A percentile compares a stretch with the other conserved stretches of the same genome.
Evolutionary conservation across 2,797 vertebrate species (phyloP).

Genomic region (Gobio occitaniae): DNA sequence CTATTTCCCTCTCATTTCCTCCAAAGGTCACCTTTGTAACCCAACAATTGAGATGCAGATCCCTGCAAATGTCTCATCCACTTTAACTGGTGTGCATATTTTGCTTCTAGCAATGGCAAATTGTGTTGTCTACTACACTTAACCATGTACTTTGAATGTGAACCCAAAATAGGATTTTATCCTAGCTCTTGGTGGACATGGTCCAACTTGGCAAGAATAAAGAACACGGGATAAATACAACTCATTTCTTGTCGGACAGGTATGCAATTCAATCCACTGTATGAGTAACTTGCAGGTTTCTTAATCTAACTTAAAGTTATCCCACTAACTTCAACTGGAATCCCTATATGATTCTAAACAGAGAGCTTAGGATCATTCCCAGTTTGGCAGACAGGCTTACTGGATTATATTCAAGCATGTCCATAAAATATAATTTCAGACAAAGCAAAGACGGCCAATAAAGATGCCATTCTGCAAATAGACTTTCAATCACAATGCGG

Average conservation of each 20-base stretch:
- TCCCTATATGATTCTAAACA: background rate
- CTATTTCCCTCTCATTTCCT: background rate
- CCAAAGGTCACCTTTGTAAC: background rate
- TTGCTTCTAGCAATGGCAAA: background rate
- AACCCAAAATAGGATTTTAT: slow-evolving; percentile 1
- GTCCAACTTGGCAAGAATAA: background rate
- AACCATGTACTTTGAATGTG: background rate
- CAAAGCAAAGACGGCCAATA: slow-evolving; percentile 58
- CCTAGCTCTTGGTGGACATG: background rate
- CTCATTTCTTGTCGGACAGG: background rate
- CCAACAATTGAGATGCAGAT: background rate
- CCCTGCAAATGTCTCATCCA: background rate
- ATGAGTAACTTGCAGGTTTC: background rate
- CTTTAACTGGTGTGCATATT: background rate
- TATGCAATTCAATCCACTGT: background rate
- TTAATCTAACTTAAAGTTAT: background rate
- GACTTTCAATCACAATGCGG: slow-evolving; percentile 60
- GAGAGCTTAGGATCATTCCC: background rate
- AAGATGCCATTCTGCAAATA: slow-evolving; percentile 67
- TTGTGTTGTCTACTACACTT: background rate
- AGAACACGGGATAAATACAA: background rate
- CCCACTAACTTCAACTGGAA: slow-evolving; percentile 6
- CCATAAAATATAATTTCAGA: slow-evolving; percentile 64
- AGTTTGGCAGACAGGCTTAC: slow-evolving; percentile 1
- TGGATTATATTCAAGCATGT: slow-evolving; percentile 28